phyloP scores from a whole-genome alignment of 2,888 invertebrate species.

The Alitta virens region DNA sequence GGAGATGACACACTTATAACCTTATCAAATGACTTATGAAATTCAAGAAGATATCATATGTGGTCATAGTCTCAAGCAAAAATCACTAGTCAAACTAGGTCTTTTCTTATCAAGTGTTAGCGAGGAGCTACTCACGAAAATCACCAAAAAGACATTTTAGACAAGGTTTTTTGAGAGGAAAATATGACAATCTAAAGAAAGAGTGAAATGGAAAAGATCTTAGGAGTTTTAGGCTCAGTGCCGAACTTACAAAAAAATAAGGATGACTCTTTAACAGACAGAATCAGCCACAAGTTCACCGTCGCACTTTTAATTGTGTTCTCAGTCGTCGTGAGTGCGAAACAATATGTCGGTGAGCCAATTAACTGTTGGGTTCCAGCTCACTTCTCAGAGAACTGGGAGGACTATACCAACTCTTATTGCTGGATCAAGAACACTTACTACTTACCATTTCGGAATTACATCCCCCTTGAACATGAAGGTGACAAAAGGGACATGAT shows the following conservation, averaged over 20 bases:
- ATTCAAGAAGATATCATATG: no score
- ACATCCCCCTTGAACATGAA: slow-evolving; percentile 34
- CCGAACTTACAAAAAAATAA: slow-evolving; percentile 27
- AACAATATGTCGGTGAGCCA: slow-evolving; percentile 34
- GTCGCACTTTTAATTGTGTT: slow-evolving; percentile 28
- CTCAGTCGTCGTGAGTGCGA: slow-evolving; percentile 31
- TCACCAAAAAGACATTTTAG: no score
- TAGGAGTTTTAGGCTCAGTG: slow-evolving; percentile 30
- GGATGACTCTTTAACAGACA: slow-evolving; percentile 31
- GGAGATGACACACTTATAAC: no score
- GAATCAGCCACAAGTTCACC: slow-evolving; percentile 31
- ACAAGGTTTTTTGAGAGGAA: no score
- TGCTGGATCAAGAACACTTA: slow-evolving; percentile 37
- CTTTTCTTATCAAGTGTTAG: no score
- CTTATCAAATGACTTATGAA: no score
- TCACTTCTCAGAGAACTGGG: slow-evolving; percentile 18
- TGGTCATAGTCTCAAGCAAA: no score
- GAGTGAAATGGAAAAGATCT: slow-evolving; percentile 34
- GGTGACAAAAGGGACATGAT: slow-evolving; percentile 30
- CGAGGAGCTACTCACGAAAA: no score
- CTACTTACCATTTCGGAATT: slow-evolving; percentile 30
- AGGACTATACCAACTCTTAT: slow-evolving; percentile 34
- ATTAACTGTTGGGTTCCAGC: slow-evolving; percentile 26
- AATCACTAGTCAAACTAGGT: no score
- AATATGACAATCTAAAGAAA: no score